Conservation (phyloP, 2,797 vertebrate genomes). For the Strix occidentalis region DNA sequence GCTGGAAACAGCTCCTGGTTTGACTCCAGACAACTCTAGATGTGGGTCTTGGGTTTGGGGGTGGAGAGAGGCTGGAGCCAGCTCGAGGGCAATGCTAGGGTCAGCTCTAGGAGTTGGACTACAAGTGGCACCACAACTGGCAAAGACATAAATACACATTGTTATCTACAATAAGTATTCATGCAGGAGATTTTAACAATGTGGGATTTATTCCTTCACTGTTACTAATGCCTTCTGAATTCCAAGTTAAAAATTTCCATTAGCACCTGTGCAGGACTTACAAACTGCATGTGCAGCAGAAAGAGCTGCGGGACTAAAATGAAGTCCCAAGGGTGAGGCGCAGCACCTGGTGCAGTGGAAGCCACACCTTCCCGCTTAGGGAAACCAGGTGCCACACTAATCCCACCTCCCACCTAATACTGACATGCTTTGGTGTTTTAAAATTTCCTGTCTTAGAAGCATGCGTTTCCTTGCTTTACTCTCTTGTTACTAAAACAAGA, state of each 20-base stretch:
- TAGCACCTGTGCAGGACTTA: background rate
- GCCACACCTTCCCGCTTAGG: background rate
- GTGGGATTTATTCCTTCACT: background rate
- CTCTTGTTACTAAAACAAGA: background rate
- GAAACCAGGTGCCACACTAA: background rate
- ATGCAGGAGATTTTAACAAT: background rate
- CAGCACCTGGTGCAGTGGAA: fast-evolving
- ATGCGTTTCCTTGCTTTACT: background rate
- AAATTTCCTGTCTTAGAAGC: background rate
- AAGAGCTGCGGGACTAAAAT: background rate
- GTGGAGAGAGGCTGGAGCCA: background rate
- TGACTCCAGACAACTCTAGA: background rate
- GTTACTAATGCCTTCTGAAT: background rate
- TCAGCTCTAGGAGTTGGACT: background rate
- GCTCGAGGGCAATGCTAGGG: fast-evolving
- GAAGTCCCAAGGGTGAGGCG: background rate
- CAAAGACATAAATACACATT: background rate
- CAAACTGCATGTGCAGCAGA: background rate
- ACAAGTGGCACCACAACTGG: background rate
- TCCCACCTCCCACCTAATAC: background rate
- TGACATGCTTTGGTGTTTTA: fast-evolving
- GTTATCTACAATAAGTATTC: background rate
- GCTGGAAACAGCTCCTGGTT: background rate
- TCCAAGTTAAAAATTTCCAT: background rate
- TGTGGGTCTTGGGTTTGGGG: background rate